A percentile compares a stretch with the other conserved stretches of the same genome.
These are phyloP conservation scores for Ommatoiulus sabulosus DNA, from an alignment of 2,888 invertebrate species.

Conservation along the genomic window DNA sequence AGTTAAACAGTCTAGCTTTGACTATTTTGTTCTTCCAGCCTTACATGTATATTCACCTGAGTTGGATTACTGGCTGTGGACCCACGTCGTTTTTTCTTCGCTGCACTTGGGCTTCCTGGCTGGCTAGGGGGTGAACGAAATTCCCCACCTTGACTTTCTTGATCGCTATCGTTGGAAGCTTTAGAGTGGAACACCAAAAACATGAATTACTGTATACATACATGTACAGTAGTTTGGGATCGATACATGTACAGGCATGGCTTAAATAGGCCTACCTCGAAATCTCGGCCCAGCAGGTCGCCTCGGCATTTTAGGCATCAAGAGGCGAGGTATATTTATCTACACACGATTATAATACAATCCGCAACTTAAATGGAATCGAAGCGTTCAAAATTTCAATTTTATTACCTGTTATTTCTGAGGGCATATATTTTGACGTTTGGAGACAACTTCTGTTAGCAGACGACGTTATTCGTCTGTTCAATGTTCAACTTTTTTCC, in stretches of 20 bases:
- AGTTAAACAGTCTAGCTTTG: not conserved
- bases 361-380: not conserved
- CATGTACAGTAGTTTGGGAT: not conserved
- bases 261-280: not conserved
- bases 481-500: too few species aligned
- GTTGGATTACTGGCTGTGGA: constrained; percentile 60
- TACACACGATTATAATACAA: not conserved
- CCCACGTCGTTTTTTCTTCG: constrained; percentile 88
- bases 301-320: constrained; percentile 15
- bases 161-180: constrained; percentile 59
- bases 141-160: constrained; percentile 55
- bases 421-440: not conserved
- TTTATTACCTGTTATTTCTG: not conserved
- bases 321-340: not conserved
- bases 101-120: constrained; percentile 82
- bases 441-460: not conserved
- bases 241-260: not conserved
- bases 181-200: not conserved
- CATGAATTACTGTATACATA: not conserved
- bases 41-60: constrained; percentile 37
- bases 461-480: not conserved
- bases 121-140: constrained; percentile 58
- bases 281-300: constrained; percentile 7
- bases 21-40: not conserved
- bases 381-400: not conserved